These are phyloP conservation scores for Ciconia nigra DNA, from an alignment of 2,797 vertebrate genomes.

Conservation along the genomic window DNA sequence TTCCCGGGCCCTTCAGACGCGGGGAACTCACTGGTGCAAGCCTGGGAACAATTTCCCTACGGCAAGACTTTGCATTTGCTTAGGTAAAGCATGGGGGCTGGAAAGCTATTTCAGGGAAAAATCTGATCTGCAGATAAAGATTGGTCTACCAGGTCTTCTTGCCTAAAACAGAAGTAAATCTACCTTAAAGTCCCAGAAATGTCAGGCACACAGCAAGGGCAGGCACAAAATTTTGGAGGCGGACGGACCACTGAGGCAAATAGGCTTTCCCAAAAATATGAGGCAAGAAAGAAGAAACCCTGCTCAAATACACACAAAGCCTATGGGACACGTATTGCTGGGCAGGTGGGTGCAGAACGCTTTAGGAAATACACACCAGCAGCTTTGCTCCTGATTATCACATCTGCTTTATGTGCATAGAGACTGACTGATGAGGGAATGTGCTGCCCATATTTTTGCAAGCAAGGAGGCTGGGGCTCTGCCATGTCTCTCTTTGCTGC, in stretches of 20 bases:
- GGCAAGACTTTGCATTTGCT: neutral
- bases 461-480: neutral
- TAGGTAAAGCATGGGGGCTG: neutral
- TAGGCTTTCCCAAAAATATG: neutral
- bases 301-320: neutral
- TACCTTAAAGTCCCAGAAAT: neutral
- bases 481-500: neutral
- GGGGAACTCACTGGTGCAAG: neutral
- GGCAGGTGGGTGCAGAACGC: neutral
- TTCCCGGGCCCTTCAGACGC: neutral
- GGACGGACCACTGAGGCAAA: neutral
- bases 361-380: neutral
- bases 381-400: neutral
- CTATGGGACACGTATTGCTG: rapidly evolving
- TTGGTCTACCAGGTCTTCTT: neutral
- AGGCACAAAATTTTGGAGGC: too few species aligned
- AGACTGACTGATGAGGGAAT: rapidly evolving
- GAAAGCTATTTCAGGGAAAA: neutral
- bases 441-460: neutral
- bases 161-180: neutral
- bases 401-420: neutral
- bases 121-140: neutral
- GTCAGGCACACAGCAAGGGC: neutral
- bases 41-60: neutral
- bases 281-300: neutral